Base-by-base conservation (phyloP, 2,113 vertebrate species). In the Daphoenositta chrysoptera region DNA sequence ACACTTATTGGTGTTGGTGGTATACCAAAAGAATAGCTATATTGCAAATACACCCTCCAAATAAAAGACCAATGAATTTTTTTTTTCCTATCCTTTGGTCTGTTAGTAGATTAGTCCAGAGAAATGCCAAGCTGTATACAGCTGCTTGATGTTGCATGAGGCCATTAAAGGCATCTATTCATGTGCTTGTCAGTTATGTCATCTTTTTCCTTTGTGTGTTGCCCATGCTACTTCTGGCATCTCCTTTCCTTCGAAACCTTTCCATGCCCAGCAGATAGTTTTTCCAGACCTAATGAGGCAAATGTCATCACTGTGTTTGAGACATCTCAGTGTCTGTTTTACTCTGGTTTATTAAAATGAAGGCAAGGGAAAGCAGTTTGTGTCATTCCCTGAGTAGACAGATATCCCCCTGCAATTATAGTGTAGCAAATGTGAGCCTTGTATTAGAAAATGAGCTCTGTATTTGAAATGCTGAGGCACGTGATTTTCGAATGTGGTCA, bases 221-320 rank as follows among this genome's bases (percentile, higher is more conserved):
- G 71, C 22, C 48, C 15, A 2, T 79, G 40, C 28, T 65, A 8
- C 23, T 86, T 40, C 42, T 48, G 68, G 20, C 37, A 53, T 73
- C 30, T 71, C 39, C 56, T 4, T 61, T 54, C n/a, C 22, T 71
- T 37, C 28, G 39, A 15, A 51, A n/a, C 27, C 10, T 69, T 31
- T 85, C 35, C 15, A 22, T 33, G 19, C 13, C 35, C 13, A 68
- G 24, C 19, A 58, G 26, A 26, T 30, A 20, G 11, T 53, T 83
- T 48, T 87, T 22, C n/a, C 28, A 81, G 54, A 61, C 19, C 17
- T 60, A 83, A 80, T 35, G 47, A 88, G 47, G 50, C 1, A 2
- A 61, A 44, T 23, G 19, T 40, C 54, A 44, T 51, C 0, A 0
- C 7, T 56, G 37, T 15, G 15, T 54, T 77, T 47, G 48, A 51